Conservation (phyloP, 2,888 invertebrate genomes). For the Tethea ocularis region DNA sequence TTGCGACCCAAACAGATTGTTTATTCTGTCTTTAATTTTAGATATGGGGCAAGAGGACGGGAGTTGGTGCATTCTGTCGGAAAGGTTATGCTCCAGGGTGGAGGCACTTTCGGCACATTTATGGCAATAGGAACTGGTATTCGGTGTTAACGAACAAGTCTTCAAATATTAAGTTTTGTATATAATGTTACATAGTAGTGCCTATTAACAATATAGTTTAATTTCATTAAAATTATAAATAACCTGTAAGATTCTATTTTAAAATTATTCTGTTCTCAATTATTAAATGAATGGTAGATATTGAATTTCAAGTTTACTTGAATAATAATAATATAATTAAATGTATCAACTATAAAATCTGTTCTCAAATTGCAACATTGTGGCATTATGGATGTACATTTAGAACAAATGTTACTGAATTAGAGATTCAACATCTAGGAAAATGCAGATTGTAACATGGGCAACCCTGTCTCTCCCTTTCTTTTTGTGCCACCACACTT, state of each 20-base stretch:
- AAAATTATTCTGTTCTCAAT: not conserved
- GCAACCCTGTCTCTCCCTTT: no score
- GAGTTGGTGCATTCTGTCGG: constrained; percentile 97
- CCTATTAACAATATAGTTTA: constrained; percentile 20
- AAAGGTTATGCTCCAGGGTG: constrained; percentile 98
- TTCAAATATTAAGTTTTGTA: constrained; percentile 42
- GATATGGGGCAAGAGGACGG: constrained; percentile 95
- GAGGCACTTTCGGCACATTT: constrained; percentile 98
- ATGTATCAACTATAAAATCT: no score
- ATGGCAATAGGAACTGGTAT: constrained; percentile 96
- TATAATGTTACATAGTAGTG: constrained; percentile 38
- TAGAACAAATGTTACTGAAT: no score
- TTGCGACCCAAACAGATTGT: not conserved
- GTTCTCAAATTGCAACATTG: no score
- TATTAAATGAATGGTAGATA: no score
- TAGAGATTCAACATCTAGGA: no score
- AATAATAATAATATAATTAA: no score
- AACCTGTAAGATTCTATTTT: not conserved
- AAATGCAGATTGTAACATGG: no score
- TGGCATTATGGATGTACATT: no score
- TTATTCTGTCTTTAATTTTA: constrained; percentile 61
- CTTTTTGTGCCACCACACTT: no score
- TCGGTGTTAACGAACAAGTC: constrained; percentile 85
- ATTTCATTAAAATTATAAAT: constrained; percentile 12
- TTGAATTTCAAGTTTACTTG: no score